phyloP scores from a whole-genome alignment of 2,113 vertebrate genomes.

The Oxygymnocypris stewartii region DNA sequence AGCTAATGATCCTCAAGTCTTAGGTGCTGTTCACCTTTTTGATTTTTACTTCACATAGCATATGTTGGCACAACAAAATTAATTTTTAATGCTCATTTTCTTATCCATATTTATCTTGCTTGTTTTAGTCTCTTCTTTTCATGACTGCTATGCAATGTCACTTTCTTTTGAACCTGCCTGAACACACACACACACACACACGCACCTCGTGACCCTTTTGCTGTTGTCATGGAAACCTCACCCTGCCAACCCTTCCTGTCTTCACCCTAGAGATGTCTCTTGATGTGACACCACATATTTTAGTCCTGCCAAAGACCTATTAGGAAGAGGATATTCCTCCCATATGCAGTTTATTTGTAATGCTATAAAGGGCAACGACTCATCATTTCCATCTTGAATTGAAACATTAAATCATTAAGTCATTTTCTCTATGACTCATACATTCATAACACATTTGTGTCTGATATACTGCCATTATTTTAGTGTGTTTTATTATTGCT shows the following conservation, averaged over 20 bases:
- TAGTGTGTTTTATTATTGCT: background rate
- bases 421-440: slow-evolving; percentile 7
- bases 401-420: slow-evolving; percentile 4
- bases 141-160: background rate
- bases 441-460: background rate
- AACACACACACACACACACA: background rate
- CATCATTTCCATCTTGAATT: slow-evolving; percentile 16
- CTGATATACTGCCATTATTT: background rate
- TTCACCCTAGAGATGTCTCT: slow-evolving; percentile 46
- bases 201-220: slow-evolving; percentile 22
- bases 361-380: background rate
- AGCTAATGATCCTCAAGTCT: background rate
- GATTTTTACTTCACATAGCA: background rate
- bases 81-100: background rate
- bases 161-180: slow-evolving; percentile 11
- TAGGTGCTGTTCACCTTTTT: background rate
- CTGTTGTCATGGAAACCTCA: slow-evolving; percentile 60
- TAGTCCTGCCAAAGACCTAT: background rate
- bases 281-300: slow-evolving; percentile 35
- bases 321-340: background rate
- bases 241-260: slow-evolving; percentile 40
- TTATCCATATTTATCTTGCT: background rate
- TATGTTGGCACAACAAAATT: background rate
- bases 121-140: background rate
- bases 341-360: background rate